These are phyloP conservation scores for Lasioglossum marginatum DNA, from an alignment of 2,888 invertebrate genomes.

Conservation along the genomic window DNA sequence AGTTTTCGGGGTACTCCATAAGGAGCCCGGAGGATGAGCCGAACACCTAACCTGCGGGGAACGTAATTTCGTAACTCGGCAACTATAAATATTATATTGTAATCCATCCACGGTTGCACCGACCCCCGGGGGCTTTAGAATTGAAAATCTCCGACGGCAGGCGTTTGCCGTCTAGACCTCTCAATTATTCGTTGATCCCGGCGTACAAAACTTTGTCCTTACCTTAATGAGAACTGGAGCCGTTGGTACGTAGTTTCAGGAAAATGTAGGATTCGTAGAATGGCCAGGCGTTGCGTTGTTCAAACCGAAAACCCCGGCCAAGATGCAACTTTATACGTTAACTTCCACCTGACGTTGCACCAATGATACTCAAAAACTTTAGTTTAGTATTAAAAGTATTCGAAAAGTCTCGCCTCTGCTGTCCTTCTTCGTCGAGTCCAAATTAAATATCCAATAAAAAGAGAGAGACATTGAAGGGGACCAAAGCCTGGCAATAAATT, in stretches of 20 bases:
- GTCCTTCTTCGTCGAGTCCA: background rate
- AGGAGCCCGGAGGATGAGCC: background rate
- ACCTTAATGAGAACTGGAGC: background rate
- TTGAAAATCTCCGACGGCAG: background rate
- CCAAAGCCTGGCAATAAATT: background rate
- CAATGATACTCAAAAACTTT: conserved; percentile 30
- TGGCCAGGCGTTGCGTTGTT: background rate
- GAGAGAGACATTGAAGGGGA: background rate
- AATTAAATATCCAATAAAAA: background rate
- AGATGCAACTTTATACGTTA: conserved; percentile 22
- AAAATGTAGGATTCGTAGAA: background rate
- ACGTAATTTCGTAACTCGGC: background rate
- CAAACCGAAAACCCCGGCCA: background rate
- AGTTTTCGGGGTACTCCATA: background rate
- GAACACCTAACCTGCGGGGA: background rate
- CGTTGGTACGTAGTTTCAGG: background rate
- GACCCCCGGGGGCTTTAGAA: background rate
- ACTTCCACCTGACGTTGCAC: conserved; percentile 28
- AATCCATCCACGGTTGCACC: background rate
- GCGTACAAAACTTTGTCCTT: conserved; percentile 19
- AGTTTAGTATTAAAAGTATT: background rate
- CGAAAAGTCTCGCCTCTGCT: background rate
- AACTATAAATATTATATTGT: background rate
- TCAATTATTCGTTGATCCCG: conserved; percentile 15
- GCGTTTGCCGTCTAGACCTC: conserved; percentile 9